A percentile compares a stretch with the other conserved stretches of the same genome.
Evolutionary conservation across 2,888 invertebrate species (phyloP).

Genomic region (Macaria liturata): DNA sequence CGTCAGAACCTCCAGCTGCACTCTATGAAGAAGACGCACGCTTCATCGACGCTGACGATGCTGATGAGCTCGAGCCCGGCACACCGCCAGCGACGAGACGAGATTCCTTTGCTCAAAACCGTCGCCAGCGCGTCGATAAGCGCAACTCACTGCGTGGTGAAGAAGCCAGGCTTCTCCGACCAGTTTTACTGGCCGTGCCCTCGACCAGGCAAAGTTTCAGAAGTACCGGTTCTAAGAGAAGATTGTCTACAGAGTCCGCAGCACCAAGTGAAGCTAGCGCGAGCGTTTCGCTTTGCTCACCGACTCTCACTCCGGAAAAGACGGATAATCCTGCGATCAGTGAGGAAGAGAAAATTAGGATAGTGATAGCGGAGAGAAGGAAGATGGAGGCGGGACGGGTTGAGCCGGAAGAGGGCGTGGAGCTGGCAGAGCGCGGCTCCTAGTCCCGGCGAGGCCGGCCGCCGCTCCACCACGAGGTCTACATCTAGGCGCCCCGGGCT

Average conservation of each 20-base stretch:
- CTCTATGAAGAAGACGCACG: constrained; percentile 80
- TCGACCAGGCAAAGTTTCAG: constrained; percentile 56
- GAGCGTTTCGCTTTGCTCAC: constrained; percentile 50
- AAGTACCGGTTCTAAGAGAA: constrained; percentile 53
- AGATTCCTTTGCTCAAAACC: constrained; percentile 78
- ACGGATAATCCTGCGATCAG: constrained; percentile 54
- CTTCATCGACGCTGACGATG: constrained; percentile 84
- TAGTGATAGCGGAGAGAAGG: constrained; percentile 84
- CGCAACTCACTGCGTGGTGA: constrained; percentile 73
- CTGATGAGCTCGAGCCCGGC: constrained; percentile 75
- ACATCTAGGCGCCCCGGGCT: constrained; percentile 60
- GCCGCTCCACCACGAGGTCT: constrained; percentile 79
- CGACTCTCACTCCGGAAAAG: constrained; percentile 44
- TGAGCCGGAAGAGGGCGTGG: constrained; percentile 65
- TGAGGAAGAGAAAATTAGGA: constrained; percentile 82
- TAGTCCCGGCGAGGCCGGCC: constrained; percentile 82
- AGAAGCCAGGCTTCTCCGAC: constrained; percentile 71
- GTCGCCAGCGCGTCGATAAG: constrained; percentile 72
- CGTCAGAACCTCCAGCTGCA: constrained; percentile 68
- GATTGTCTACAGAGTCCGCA: constrained; percentile 62
- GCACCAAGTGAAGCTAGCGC: constrained; percentile 53
- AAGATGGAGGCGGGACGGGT: constrained; percentile 78
- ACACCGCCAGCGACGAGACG: constrained; percentile 64
- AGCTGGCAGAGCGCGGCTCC: constrained; percentile 73
- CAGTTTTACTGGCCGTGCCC: constrained; percentile 70